Evolutionary conservation across 2,888 invertebrate genomes (phyloP).

Genomic region (Cheiracanthium punctorium): DNA sequence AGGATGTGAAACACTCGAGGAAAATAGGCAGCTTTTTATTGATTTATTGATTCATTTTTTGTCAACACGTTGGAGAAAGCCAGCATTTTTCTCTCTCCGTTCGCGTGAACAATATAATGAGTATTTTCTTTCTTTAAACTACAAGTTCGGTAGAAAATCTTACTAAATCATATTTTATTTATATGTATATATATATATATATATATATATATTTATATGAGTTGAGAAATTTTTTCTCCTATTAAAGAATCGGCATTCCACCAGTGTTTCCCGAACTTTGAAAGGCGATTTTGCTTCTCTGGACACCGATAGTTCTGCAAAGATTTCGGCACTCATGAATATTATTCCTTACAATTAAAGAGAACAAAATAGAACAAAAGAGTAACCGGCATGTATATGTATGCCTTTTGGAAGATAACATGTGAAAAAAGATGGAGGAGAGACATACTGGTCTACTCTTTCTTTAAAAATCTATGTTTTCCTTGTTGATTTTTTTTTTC

Average conservation of each 20-base stretch:
- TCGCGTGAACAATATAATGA: slow-evolving; percentile 33
- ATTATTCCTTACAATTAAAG: not conserved
- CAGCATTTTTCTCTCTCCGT: slow-evolving; percentile 24
- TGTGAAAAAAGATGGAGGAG: not conserved
- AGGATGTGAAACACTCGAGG: slow-evolving; percentile 35
- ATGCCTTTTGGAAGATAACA: not conserved
- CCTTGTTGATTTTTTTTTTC: slow-evolving; percentile 15
- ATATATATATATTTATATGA: too few species aligned
- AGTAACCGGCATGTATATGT: not conserved
- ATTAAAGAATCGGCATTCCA: not conserved
- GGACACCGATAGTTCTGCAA: not conserved
- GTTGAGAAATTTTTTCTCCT: not conserved
- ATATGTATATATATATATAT: too few species aligned
- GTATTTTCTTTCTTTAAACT: not conserved
- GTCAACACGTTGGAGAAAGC: slow-evolving; percentile 41
- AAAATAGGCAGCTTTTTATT: slow-evolving; percentile 32
- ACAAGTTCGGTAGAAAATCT: not conserved
- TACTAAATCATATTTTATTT: not conserved
- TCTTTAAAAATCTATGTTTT: slow-evolving; percentile 21
- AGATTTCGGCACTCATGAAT: not conserved
- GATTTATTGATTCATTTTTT: too few species aligned
- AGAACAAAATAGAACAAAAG: not conserved
- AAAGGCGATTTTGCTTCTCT: not conserved
- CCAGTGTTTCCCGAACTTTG: slow-evolving; percentile 7
- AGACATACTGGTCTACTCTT: not conserved